Evolutionary conservation across 1,140 invertebrate species (phyloP).

Genomic region (Pseudomyrmex gracilis): DNA sequence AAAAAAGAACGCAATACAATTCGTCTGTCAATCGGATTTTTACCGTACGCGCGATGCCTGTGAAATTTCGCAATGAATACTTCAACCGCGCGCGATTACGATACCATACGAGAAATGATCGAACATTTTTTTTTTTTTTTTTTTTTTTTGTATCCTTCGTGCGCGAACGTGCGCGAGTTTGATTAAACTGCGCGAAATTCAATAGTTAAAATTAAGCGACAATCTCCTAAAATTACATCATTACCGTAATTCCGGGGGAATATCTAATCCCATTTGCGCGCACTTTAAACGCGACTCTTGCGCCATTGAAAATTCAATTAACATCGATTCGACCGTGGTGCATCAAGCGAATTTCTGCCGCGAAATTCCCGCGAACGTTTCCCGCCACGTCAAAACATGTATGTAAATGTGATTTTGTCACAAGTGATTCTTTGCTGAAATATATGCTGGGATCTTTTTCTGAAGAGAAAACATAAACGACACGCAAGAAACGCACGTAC

Average conservation of each 20-base stretch:
- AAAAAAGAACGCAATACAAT: background rate
- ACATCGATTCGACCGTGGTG: constrained; percentile 27
- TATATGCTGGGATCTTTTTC: background rate
- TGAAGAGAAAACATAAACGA: constrained; percentile 2
- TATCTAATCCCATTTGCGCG: constrained; percentile 31
- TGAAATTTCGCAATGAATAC: constrained; percentile 23
- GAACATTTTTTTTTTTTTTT: background rate
- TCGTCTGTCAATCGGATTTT: constrained; percentile 7
- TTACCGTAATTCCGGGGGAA: background rate
- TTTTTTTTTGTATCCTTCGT: background rate
- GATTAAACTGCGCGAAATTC: background rate
- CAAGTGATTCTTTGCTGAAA: too few species aligned
- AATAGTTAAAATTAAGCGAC: constrained; percentile 25
- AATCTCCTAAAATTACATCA: constrained; percentile 33
- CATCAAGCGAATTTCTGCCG: background rate
- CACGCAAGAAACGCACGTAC: background rate
- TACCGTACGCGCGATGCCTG: background rate
- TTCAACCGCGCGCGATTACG: constrained; percentile 3
- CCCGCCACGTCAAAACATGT: background rate
- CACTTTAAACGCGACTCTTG: constrained; percentile 36
- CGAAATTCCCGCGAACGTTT: background rate
- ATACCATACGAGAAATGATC: background rate
- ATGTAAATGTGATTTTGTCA: background rate
- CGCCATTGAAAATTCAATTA: constrained; percentile 32
- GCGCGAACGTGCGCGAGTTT: too few species aligned